Percentiles rank a stretch among this genome's conserved stretches.
Conservation (phyloP, 2,888 invertebrate species). For the Lasioglossum leucozonium region DNA sequence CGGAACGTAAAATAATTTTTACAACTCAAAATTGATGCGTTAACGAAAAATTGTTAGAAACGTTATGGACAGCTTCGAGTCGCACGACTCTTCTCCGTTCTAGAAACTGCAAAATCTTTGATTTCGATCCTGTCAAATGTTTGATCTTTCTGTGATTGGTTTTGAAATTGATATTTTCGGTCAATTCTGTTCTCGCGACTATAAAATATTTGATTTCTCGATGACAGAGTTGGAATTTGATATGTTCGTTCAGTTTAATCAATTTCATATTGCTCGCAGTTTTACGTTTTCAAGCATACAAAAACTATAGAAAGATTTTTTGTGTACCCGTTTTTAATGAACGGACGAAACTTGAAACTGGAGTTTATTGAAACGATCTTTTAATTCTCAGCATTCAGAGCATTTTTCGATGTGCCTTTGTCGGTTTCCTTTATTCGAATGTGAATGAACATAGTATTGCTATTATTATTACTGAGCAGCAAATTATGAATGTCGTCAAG, state of each 20-base stretch:
- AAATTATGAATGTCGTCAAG: neutral
- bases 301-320: neutral
- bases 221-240: neutral
- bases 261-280: neutral
- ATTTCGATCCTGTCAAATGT: neutral
- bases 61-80: neutral
- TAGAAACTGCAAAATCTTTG: neutral
- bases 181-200: neutral
- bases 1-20: neutral
- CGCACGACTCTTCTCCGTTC: neutral
- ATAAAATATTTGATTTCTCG: neutral
- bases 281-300: neutral
- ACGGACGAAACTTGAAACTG: neutral
- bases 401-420: neutral
- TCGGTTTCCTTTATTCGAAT: neutral
- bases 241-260: neutral
- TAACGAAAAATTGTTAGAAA: neutral
- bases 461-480: conserved; percentile 2
- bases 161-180: neutral
- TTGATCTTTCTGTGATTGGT: neutral
- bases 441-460: neutral
- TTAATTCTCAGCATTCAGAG: neutral
- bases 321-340: neutral
- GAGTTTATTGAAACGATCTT: neutral
- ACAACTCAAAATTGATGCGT: neutral